Evolutionary conservation across 2,113 vertebrate genomes (phyloP).

Genomic region (Daboia siamensis): DNA sequence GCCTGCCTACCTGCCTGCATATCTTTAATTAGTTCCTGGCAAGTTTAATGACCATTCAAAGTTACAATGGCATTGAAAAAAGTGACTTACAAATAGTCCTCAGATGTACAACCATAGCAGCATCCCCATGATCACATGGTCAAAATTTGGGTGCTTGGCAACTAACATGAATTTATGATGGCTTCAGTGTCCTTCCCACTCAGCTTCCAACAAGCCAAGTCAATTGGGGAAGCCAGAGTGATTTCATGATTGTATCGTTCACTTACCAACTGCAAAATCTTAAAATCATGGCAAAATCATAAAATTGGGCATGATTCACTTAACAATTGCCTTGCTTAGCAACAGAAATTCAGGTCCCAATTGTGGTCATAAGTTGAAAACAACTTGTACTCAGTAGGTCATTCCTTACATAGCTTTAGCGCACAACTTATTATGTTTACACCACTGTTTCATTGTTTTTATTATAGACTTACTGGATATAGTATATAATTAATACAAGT

Average conservation of each 20-base stretch:
- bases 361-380: neutral
- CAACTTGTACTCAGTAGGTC: neutral
- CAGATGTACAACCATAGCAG: neutral
- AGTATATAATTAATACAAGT: neutral
- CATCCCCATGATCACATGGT: neutral
- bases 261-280: neutral
- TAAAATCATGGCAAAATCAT: neutral
- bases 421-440: neutral
- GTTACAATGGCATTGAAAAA: neutral
- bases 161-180: neutral
- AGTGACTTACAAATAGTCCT: neutral
- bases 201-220: neutral
- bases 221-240: neutral
- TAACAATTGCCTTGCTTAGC: neutral
- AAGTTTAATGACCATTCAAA: neutral
- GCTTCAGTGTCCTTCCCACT: neutral
- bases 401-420: neutral
- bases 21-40: neutral
- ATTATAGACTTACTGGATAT: neutral
- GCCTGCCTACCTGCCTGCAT: accelerated
- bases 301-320: neutral
- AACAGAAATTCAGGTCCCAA: neutral
- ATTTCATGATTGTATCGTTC: neutral
- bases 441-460: neutral
- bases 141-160: neutral